Conservation (phyloP, 2,113 vertebrate genomes). For the Peucedramus taeniatus region DNA sequence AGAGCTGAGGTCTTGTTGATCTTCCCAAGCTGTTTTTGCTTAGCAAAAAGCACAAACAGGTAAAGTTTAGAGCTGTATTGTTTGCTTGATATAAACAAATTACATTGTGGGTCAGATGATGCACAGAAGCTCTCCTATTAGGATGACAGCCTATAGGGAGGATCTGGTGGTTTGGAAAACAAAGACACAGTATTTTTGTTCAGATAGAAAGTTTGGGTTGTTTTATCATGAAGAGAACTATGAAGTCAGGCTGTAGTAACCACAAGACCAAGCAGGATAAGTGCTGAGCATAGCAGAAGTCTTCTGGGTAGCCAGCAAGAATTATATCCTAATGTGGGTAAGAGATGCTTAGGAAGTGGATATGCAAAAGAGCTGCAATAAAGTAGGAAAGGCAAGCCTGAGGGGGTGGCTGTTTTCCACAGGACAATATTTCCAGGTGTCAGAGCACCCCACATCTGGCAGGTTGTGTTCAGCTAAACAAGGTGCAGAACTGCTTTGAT, state of each 20-base stretch:
- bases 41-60: background rate
- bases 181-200: background rate
- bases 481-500: background rate
- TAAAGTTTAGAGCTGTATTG: background rate
- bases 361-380: conserved; percentile 14
- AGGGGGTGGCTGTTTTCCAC: background rate
- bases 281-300: background rate
- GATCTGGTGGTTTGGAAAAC: background rate
- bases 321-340: background rate
- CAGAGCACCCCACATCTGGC: background rate
- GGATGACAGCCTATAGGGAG: background rate
- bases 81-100: background rate
- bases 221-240: background rate
- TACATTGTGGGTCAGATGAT: background rate
- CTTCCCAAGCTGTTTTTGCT: background rate
- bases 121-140: background rate
- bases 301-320: background rate
- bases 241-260: background rate
- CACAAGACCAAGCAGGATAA: background rate
- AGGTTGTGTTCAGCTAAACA: background rate
- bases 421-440: background rate
- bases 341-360: background rate
- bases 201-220: background rate
- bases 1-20: background rate
- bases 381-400: background rate